A percentile compares a stretch with the other conserved stretches of the same genome.
phyloP scores from a whole-genome alignment of 1,140 invertebrate genomes.

The Elymnias hypermnestra region DNA sequence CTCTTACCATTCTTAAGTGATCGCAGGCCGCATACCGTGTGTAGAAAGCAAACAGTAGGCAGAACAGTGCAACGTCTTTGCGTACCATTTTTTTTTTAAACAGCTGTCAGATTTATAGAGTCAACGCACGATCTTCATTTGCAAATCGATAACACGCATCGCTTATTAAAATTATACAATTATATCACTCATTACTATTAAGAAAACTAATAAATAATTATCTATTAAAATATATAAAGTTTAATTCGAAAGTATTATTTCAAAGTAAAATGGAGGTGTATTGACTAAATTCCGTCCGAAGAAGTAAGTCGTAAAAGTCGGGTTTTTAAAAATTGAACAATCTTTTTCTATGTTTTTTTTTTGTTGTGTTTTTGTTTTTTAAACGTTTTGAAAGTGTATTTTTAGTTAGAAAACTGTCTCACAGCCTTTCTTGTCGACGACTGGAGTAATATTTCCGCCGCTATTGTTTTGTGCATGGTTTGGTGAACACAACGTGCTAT shows the following conservation, averaged over 20 bases:
- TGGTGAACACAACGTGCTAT: constrained; percentile 43
- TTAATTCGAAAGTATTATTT: too few relatives aligned
- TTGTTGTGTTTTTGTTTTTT: constrained; percentile 4
- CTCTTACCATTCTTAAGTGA: constrained; percentile 61
- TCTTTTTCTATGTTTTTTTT: background rate
- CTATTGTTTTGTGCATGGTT: constrained; percentile 67
- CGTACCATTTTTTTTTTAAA: constrained; percentile 27
- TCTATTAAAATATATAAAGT: too few relatives aligned
- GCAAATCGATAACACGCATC: background rate
- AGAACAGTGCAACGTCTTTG: constrained; percentile 22
- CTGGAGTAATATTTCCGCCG: constrained; percentile 57
- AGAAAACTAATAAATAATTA: too few relatives aligned
- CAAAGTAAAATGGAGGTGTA: too few relatives aligned
- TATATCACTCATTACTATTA: too few relatives aligned
- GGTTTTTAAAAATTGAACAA: too few relatives aligned
- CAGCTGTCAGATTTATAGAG: constrained; percentile 26
- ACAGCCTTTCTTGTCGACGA: constrained; percentile 55
- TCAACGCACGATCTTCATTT: constrained; percentile 5
- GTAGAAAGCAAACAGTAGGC: constrained; percentile 56
- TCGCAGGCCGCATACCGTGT: constrained; percentile 48
- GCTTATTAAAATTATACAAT: background rate
- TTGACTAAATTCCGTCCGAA: too few relatives aligned
- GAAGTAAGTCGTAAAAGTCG: too few relatives aligned
- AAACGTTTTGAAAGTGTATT: background rate
- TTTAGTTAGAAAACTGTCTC: constrained; percentile 43